phyloP scores from a whole-genome alignment of 2,113 vertebrate species.

The Regulus satrapa region DNA sequence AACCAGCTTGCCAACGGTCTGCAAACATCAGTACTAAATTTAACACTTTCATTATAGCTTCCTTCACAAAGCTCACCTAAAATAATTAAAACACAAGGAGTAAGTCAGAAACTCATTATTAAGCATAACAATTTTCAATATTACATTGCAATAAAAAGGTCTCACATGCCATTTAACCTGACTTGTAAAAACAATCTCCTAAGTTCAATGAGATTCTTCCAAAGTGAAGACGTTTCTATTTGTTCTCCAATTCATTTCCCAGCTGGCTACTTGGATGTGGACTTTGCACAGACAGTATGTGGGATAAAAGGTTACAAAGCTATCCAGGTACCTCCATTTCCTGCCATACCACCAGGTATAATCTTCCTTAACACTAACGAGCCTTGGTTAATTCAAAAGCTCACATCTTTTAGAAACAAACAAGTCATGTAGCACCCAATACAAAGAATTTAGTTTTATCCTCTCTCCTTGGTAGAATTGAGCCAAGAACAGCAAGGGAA shows the following conservation, averaged over 20 bases:
- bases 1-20: conserved; percentile 94
- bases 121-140: not conserved
- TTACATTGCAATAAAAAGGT: not conserved
- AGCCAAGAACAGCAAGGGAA: not conserved
- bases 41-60: conserved; percentile 97
- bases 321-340: not conserved
- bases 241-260: not conserved
- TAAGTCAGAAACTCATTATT: not conserved
- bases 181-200: not conserved
- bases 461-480: not conserved
- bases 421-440: not conserved
- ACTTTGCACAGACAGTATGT: not conserved
- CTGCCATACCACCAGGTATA: not conserved
- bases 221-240: not conserved
- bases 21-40: conserved; percentile 97
- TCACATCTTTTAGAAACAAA: not conserved
- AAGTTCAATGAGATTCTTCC: not conserved
- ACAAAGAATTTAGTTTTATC: not conserved
- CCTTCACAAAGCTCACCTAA: conserved; percentile 97
- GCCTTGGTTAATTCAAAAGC: not conserved
- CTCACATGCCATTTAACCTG: not conserved
- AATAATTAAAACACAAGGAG: not conserved
- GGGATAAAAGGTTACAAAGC: not conserved
- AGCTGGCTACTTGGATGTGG: not conserved
- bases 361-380: not conserved